Evolutionary conservation across 2,888 invertebrate species (phyloP), one percentile per base, ranked within the genome.

Genomic region (Rosalia funebris): DNA sequence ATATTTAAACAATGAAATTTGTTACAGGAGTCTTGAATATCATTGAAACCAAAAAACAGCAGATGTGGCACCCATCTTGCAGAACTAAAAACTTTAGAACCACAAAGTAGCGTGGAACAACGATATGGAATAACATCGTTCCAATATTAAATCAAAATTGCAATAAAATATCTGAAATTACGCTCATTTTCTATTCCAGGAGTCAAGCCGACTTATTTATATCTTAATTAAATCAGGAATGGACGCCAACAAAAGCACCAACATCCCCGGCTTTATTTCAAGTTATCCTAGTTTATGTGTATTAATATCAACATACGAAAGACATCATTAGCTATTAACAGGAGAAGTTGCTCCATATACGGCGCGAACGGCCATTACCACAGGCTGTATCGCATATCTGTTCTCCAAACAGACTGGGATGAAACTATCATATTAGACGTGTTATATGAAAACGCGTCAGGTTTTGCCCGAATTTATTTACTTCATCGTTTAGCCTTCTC

Each of bases 251-350:
- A 56, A 39, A 56, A 47, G 47, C 37, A 47, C 46, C 46, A 47
- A 46, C 14, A 47, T 47, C 46, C 47, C 34, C 20, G 36, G 44
- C 11, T 5, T 20, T 44, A 44, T 25, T 44, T 44, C 20, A 19
- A 44, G 34, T 57, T 39, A 57, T 15, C 17, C 36, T 17, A 39
- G 48, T 57, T 57, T 57, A 57, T 34, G 57, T 42, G 48, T 42
- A 65, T 63, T 65, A 63, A 63, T 63, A 57, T 61, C 55, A 31
- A 65, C 62, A 60, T 57, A 62, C 59, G 65, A 62, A 62, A 65
- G 60, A 55, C 65, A 65, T 65, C 61, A 65, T 57, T 34, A 54
- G 53, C 60, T 50, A 62, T 62, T 64, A 65, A 65, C 54, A 58
- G 60, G 61, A 50, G 52, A 59, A 63, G 61, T 62, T 55, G 53